Evolutionary conservation across 2,888 invertebrate species (phyloP).

Genomic region (Emmelina monodactyla): DNA sequence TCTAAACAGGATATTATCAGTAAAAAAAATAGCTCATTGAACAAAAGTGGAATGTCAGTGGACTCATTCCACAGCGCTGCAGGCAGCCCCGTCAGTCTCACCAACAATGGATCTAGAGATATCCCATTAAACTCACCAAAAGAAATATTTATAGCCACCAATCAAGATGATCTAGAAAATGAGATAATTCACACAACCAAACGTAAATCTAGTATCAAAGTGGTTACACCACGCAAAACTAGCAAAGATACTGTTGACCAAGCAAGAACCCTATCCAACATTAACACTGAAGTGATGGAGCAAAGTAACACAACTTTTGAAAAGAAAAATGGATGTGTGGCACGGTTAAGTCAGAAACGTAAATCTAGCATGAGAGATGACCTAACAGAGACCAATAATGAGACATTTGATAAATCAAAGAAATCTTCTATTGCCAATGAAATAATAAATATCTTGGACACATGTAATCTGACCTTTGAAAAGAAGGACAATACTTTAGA

Average conservation of each 20-base stretch:
- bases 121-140: too few relatives aligned
- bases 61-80: conserved; percentile 51
- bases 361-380: background rate
- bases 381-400: background rate
- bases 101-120: conserved; percentile 1
- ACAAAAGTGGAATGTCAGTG: conserved; percentile 27
- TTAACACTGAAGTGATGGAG: too few relatives aligned
- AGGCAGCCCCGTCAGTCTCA: conserved; percentile 29
- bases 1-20: conserved; percentile 15
- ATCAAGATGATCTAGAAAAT: background rate
- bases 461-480: too few relatives aligned
- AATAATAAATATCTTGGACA: too few relatives aligned
- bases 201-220: background rate
- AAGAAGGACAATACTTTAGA: too few relatives aligned
- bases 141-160: too few relatives aligned
- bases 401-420: too few relatives aligned
- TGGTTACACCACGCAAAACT: background rate
- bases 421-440: too few relatives aligned
- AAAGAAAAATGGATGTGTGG: too few relatives aligned
- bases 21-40: conserved; percentile 15
- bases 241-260: background rate
- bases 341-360: background rate
- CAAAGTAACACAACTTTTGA: conserved; percentile 3
- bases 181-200: background rate
- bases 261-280: background rate